These are phyloP conservation scores for Cephalophus harveyi DNA, from an alignment of 2,113 vertebrate genomes.

Conservation along the genomic window DNA sequence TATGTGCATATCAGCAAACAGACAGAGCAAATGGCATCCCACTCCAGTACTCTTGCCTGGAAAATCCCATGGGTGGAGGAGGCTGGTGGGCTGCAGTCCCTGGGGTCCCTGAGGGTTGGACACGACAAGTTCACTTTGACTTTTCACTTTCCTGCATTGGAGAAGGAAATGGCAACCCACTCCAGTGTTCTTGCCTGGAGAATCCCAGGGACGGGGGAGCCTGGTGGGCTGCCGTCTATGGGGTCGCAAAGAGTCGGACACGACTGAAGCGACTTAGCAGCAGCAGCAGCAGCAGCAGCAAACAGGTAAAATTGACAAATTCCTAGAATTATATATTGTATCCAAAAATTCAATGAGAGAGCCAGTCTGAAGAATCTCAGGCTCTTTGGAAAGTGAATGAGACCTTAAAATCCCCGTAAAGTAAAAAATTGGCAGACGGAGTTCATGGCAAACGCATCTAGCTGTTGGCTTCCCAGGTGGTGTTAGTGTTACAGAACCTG, in stretches of 20 bases:
- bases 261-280: too few species aligned
- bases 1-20: not conserved
- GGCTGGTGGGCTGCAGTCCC: too few species aligned
- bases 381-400: not conserved
- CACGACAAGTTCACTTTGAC: rapidly evolving
- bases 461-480: not conserved
- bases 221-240: too few species aligned
- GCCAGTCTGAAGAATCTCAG: not conserved
- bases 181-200: too few species aligned
- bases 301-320: not conserved
- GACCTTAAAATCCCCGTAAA: not conserved
- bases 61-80: too few species aligned
- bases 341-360: not conserved
- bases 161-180: too few species aligned
- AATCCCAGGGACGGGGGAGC: too few species aligned
- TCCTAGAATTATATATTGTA: not conserved
- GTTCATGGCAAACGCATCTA: not conserved
- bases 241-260: too few species aligned
- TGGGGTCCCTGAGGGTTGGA: rapidly evolving
- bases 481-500: not conserved
- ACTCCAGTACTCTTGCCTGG: too few species aligned
- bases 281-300: not conserved
- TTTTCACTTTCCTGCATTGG: too few species aligned
- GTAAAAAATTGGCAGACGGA: not conserved
- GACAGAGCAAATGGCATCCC: too few species aligned